Base-by-base conservation (phyloP, 2,113 vertebrate genomes). In the Brachirus orientalis region DNA sequence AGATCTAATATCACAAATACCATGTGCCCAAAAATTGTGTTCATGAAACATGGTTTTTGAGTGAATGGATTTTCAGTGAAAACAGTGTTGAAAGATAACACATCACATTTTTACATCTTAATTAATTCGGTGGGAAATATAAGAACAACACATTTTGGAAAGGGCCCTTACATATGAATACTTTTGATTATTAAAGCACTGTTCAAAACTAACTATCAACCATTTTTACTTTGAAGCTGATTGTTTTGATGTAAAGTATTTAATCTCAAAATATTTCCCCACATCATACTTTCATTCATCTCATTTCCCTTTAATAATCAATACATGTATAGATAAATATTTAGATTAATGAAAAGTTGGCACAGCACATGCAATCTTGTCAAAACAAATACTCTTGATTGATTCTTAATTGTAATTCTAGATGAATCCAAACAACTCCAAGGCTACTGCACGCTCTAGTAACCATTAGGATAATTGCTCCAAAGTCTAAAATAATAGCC, bases 401-500 rank as follows among this genome's bases (percentile, higher is more conserved):
- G 33, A 75, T 40, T 61, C 48, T 63, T 54, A 41, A 72, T 61
- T 74, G 41, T 59, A 78, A 64, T 75, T 73, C 57, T 28, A 46
- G 8, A 35, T 56, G 20, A 75, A 65, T 65, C 38, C 67, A 47
- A 83, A 75, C 56, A 79, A 70, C 62, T 55, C 28, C 10, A n/a
- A 46, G 37, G 68, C 66, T n/a, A 45, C 47, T 52, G 64, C 75
- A 71, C 46, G 17, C 79, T 77, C 68, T 4, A 79, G 64, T 89
- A 89, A 89, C 74, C 84, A 91, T 92, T 89, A 91, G 61, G 74
- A 75, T 91, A 92, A 92, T 89, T 88, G 77, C 86, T 70, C 79
- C 18, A 72, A 88, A 92, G 84, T 88, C 77, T 88, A 82, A 90
- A 92, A 93, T 90, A 85, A 88, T 89, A 89, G 73, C 77, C 60